A percentile compares a stretch with the other conserved stretches of the same genome.
Evolutionary conservation across 2,797 vertebrate genomes (phyloP).

Genomic region (Pangasius macronema): DNA sequence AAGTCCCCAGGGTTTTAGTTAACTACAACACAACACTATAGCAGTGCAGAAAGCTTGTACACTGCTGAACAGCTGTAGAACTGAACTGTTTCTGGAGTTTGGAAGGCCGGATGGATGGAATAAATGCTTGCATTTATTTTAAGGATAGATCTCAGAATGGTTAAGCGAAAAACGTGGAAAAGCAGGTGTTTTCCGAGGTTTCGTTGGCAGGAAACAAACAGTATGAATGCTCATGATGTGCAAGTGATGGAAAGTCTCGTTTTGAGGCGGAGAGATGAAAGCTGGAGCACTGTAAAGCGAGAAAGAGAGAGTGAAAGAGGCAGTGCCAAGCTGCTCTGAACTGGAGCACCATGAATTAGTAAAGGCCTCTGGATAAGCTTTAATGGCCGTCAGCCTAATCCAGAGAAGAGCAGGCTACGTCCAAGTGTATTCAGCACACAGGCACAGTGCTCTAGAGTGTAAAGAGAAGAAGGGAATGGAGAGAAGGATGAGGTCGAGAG

Average conservation of each 20-base stretch:
- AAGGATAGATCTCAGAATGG: neutral
- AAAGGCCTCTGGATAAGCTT: slow-evolving; percentile 72
- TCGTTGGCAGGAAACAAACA: neutral
- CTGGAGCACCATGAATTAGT: slow-evolving; percentile 77
- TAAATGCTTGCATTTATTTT: neutral
- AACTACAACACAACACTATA: slow-evolving; percentile 35
- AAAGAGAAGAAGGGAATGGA: neutral
- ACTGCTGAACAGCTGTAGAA: slow-evolving; percentile 9
- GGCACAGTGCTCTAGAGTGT: slow-evolving; percentile 22
- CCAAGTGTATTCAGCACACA: slow-evolving; percentile 37
- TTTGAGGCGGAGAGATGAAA: slow-evolving; percentile 24
- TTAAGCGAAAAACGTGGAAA: neutral
- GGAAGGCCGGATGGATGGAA: neutral
- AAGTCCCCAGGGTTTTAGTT: slow-evolving; percentile 29
- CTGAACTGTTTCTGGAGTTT: neutral
- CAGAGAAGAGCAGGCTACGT: slow-evolving; percentile 32
- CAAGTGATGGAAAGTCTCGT: slow-evolving; percentile 11
- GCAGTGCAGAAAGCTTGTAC: slow-evolving; percentile 25
- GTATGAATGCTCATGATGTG: neutral
- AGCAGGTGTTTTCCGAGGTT: slow-evolving; percentile 5
- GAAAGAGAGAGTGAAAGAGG: slow-evolving; percentile 26
- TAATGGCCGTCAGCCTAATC: slow-evolving; percentile 65
- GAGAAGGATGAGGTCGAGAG: neutral
- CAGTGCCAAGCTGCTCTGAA: slow-evolving; percentile 57
- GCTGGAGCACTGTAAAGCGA: slow-evolving; percentile 8